Evolutionary conservation across 2,113 vertebrate genomes (phyloP).

Genomic region (Synchiropus splendidus): DNA sequence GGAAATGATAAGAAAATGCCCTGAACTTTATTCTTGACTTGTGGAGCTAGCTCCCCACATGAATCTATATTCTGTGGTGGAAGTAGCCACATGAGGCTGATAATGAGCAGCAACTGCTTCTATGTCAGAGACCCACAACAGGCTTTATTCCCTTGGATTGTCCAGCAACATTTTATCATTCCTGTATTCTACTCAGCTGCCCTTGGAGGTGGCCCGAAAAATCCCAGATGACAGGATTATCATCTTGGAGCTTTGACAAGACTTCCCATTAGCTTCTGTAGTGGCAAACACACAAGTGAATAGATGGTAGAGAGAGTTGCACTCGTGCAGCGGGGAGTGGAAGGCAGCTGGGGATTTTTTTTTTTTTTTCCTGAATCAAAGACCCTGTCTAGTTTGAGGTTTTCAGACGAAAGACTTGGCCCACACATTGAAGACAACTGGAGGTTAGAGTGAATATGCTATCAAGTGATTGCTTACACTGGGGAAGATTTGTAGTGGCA

Average conservation of each 20-base stretch:
- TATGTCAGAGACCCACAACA: no score
- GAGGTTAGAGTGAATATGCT: conserved; percentile 26
- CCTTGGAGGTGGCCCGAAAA: conserved; percentile 38
- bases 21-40: no score
- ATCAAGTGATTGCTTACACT: conserved; percentile 29
- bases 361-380: conserved; percentile 37
- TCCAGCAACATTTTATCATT: no score
- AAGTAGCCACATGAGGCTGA: no score
- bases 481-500: conserved; percentile 25
- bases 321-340: conserved; percentile 14
- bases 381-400: conserved; percentile 37
- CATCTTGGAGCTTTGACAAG: conserved; percentile 32
- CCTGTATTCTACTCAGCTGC: conserved; percentile 9
- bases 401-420: conserved; percentile 29
- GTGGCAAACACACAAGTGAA: conserved; percentile 38
- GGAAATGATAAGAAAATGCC: no score
- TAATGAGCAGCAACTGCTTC: no score
- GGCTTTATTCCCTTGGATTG: no score
- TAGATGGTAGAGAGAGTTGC: conserved; percentile 46
- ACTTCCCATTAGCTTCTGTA: conserved; percentile 31
- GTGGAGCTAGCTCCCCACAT: no score
- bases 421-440: conserved; percentile 37
- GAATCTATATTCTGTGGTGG: no score
- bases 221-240: conserved; percentile 43
- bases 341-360: conserved; percentile 35